A percentile compares a stretch with the other conserved stretches of the same genome.
Conservation (phyloP, 2,113 vertebrate genomes). For the Eurystomus gularis region DNA sequence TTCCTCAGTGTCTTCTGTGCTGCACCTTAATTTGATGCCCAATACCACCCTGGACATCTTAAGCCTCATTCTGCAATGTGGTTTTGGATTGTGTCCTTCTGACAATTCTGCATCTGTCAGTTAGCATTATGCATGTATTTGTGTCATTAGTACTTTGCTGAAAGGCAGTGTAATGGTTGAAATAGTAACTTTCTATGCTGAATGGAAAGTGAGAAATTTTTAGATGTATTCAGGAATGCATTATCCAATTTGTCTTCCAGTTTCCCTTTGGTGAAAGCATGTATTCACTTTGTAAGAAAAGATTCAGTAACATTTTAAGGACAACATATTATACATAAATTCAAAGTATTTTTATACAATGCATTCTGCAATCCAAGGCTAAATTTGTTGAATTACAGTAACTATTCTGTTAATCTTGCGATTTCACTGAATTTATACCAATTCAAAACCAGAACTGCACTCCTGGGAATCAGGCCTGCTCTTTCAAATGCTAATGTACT, state of each 20-base stretch:
- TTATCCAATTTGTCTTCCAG: background rate
- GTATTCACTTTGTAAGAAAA: background rate
- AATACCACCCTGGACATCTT: background rate
- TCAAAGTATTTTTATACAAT: slow-evolving; percentile 1
- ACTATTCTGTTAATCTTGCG: slow-evolving; percentile 26
- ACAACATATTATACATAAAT: background rate
- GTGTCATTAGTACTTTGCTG: background rate
- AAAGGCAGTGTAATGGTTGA: background rate
- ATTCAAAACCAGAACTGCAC: slow-evolving; percentile 6
- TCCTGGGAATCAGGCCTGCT: slow-evolving; percentile 25
- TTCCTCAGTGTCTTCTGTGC: background rate
- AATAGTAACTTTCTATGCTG: background rate
- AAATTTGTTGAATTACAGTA: slow-evolving; percentile 31
- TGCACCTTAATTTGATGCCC: background rate
- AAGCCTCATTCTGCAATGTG: background rate
- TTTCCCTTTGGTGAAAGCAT: background rate
- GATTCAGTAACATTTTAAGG: background rate
- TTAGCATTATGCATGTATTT: background rate
- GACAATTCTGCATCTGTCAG: background rate
- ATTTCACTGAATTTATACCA: slow-evolving; percentile 30
- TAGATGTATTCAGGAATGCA: background rate
- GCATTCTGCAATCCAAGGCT: background rate
- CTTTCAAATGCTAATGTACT: slow-evolving; percentile 50
- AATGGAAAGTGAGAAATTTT: background rate
- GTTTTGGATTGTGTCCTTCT: background rate